A percentile compares a stretch with the other conserved stretches of the same genome.
These are phyloP conservation scores for Patella caerulea DNA, from an alignment of 2,888 invertebrate genomes.

Conservation along the genomic window DNA sequence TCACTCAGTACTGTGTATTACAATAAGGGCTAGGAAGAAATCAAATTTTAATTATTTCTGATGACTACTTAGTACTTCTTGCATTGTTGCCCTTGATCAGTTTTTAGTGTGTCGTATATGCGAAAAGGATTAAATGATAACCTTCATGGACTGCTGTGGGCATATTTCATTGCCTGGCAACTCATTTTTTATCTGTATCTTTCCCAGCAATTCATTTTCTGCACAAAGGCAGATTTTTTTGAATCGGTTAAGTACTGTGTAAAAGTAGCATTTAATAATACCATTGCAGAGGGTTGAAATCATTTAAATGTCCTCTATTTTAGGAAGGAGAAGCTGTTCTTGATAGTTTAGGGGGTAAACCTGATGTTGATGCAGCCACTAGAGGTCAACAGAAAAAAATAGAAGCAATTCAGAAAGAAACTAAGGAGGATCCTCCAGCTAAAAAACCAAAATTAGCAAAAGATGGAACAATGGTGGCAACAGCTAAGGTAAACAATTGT, in stretches of 20 bases:
- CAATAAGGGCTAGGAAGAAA: too few species aligned
- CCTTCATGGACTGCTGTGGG: too few species aligned
- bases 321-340: slow-evolving; percentile 61
- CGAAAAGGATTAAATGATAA: too few species aligned
- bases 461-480: slow-evolving; percentile 65
- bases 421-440: slow-evolving; percentile 45
- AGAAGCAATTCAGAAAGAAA: slow-evolving; percentile 57
- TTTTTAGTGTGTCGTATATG: too few species aligned
- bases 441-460: slow-evolving; percentile 63
- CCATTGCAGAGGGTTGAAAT: not conserved
- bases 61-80: too few species aligned
- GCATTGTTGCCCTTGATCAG: too few species aligned
- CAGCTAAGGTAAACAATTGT: slow-evolving; percentile 59
- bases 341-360: slow-evolving; percentile 46
- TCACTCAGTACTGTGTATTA: too few species aligned
- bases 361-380: slow-evolving; percentile 62
- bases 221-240: too few species aligned
- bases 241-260: too few species aligned
- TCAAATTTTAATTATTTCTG: too few species aligned
- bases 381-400: slow-evolving; percentile 63
- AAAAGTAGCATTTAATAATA: too few species aligned
- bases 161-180: too few species aligned
- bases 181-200: not conserved
- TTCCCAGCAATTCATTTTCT: not conserved
- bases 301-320: slow-evolving; percentile 12